These are phyloP conservation scores for Muscicapa comitata DNA, from an alignment of 2,797 vertebrate genomes.

Conservation along the genomic window DNA sequence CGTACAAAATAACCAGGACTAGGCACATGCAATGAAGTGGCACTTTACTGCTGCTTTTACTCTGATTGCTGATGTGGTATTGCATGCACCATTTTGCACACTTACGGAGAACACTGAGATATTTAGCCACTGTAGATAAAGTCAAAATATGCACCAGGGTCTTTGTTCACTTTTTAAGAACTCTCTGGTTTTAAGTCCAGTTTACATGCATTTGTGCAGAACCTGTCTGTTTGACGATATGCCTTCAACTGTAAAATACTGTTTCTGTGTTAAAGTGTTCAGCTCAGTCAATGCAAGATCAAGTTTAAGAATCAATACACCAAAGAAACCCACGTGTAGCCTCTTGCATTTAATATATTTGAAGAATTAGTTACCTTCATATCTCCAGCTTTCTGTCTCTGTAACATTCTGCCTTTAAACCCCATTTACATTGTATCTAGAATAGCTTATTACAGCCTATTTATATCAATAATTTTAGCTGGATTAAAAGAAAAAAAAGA, in stretches of 20 bases:
- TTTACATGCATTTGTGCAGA: constrained; percentile 57
- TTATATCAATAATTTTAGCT: constrained; percentile 55
- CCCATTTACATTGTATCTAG: constrained; percentile 25
- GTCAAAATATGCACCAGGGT: neutral
- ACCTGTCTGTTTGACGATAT: constrained; percentile 21
- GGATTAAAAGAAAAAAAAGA: constrained; percentile 23
- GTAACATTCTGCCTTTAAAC: constrained; percentile 33
- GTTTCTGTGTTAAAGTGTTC: constrained; percentile 35
- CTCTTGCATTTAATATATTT: constrained; percentile 56
- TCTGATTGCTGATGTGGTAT: constrained; percentile 44
- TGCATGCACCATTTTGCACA: constrained; percentile 68
- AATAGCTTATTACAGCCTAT: constrained; percentile 41
- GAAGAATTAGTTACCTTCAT: constrained; percentile 35
- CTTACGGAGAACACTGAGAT: constrained; percentile 12
- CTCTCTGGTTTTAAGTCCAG: constrained; percentile 30
- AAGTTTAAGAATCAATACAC: constrained; percentile 15
- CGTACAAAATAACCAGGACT: neutral
- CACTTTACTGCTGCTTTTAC: constrained; percentile 46
- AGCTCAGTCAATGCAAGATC: constrained; percentile 45
- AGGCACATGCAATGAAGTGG: constrained; percentile 25
- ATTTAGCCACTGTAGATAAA: constrained; percentile 60
- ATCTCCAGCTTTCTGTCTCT: constrained; percentile 13
- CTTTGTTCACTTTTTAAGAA: constrained; percentile 18
- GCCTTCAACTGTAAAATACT: constrained; percentile 55
- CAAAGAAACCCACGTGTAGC: constrained; percentile 41